These are phyloP conservation scores for Cosmia pyralina DNA, from an alignment of 2,888 invertebrate genomes.

Conservation along the genomic window DNA sequence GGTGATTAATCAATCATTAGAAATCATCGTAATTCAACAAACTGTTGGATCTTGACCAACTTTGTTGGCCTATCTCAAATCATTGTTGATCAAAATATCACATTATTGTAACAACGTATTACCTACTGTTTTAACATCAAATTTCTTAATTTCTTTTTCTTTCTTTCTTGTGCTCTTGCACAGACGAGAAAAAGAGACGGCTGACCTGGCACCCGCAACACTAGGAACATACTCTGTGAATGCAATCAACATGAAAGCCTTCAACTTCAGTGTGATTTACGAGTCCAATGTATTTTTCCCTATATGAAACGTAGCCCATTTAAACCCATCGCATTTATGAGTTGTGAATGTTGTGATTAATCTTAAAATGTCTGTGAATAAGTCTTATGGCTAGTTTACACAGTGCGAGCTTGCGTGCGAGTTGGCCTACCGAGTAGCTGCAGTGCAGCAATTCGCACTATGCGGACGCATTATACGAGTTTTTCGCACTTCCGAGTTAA, in stretches of 20 bases:
- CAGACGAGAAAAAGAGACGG: conserved; percentile 40
- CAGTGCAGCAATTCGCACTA: too few relatives aligned
- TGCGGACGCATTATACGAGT: too few relatives aligned
- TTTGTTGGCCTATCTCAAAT: conserved; percentile 4
- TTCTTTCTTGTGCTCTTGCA: too few relatives aligned
- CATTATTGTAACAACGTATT: conserved; percentile 30
- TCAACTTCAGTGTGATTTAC: conserved; percentile 58
- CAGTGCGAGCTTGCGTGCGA: too few relatives aligned
- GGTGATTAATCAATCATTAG: not conserved
- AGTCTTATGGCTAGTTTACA: too few relatives aligned
- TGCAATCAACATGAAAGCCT: conserved; percentile 68
- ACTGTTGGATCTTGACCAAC: not conserved
- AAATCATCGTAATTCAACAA: too few relatives aligned
- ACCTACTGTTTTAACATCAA: too few relatives aligned
- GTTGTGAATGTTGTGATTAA: conserved; percentile 20
- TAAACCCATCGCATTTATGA: conserved; percentile 26
- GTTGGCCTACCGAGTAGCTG: too few relatives aligned
- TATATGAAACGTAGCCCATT: conserved; percentile 40
- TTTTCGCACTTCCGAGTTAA: too few relatives aligned
- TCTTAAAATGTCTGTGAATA: conserved; percentile 24
- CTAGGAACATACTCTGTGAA: conserved; percentile 57
- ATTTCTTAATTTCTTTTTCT: too few relatives aligned
- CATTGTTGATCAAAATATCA: conserved; percentile 16
- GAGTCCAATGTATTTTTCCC: conserved; percentile 47
- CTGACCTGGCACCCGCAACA: conserved; percentile 44